Conservation (phyloP, 1,140 invertebrate species). For the Adelges cooleyi region DNA sequence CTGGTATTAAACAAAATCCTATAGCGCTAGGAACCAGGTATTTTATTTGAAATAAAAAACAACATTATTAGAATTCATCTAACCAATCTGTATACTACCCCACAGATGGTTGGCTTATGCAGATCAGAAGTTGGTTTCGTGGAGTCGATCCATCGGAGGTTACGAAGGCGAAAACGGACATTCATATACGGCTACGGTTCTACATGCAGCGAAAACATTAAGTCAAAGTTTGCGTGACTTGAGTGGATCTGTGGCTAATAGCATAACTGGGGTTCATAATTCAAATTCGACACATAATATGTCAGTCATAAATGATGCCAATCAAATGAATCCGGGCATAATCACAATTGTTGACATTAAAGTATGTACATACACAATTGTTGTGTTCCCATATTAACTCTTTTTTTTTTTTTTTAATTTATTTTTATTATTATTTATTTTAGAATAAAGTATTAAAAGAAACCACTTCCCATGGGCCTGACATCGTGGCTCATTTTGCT, state of each 20-base stretch:
- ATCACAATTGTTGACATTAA: constrained; percentile 80
- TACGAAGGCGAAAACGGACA: constrained; percentile 51
- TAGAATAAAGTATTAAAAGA: constrained; percentile 30
- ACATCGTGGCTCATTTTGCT: constrained; percentile 70
- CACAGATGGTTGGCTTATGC: constrained; percentile 47
- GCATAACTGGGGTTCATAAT: constrained; percentile 53
- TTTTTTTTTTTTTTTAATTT: neutral
- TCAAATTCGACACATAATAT: constrained; percentile 24
- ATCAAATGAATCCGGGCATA: constrained; percentile 58
- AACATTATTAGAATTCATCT: too few relatives aligned
- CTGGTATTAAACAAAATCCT: constrained; percentile 76
- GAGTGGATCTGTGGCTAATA: constrained; percentile 86
- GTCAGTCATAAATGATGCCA: constrained; percentile 30
- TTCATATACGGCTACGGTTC: constrained; percentile 88
- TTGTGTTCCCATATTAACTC: neutral
- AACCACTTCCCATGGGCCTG: constrained; percentile 27
- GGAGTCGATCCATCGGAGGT: constrained; percentile 49
- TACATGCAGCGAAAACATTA: constrained; percentile 87
- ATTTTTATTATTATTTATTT: neutral
- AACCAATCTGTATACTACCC: neutral
- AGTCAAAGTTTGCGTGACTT: constrained; percentile 74
- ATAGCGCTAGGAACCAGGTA: constrained; percentile 67
- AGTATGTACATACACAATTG: constrained; percentile 38
- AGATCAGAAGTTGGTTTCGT: constrained; percentile 46
- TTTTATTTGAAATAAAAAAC: neutral